Base-by-base conservation (phyloP, 2,888 invertebrate species). In the Perizoma affinitatum region DNA sequence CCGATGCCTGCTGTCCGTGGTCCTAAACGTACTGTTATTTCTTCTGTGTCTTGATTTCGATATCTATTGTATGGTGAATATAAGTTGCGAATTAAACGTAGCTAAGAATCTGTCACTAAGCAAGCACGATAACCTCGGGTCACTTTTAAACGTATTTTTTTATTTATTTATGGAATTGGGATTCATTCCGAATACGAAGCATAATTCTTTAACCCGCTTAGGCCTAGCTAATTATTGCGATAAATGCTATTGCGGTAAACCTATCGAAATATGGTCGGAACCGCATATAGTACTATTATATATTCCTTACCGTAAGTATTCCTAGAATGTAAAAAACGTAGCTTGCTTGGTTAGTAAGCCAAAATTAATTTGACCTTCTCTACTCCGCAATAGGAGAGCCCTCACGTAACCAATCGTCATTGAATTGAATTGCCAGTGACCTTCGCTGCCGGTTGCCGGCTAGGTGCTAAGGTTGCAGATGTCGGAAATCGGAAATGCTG, bases 1-100 rank as follows among this genome's bases (percentile, higher is more conserved):
- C 70, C 73, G 76, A 88, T 79, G 47, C 60, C 60, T 38, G n/a
- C n/a, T 60, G 64, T 52, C 55, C 62, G 62, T 54, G 65, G 58
- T 54, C 66, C 48, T 53, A 35, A 22, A 35, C 43, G 38, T 45
- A 10, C 11, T 48, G 8, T 22, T 47, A 47, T 44, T 8, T 41
- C 11, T 34, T 41, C 50, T 44, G 38, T 34, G 56, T n/a, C 41
- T 11, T 41, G 41, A 54, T 62, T 66, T 64, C 57, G 57, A 41
- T 61, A 58, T 44, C 60, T 42, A 65, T 71, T 73, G 73, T 60
- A 53, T 48, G 52, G 69, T 69, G 73, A 74, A 76, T 79, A 73
- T 71, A 71, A 78, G 69, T 65, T 70, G 73, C 67, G 68, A 69
- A 70, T 74, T 73, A 67, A 61, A 53, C 53, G 33, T 41, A 50